Evolutionary conservation across 2,113 vertebrate genomes (phyloP), one percentile per base, ranked within the genome.

Genomic region (Glaucomys volans): DNA sequence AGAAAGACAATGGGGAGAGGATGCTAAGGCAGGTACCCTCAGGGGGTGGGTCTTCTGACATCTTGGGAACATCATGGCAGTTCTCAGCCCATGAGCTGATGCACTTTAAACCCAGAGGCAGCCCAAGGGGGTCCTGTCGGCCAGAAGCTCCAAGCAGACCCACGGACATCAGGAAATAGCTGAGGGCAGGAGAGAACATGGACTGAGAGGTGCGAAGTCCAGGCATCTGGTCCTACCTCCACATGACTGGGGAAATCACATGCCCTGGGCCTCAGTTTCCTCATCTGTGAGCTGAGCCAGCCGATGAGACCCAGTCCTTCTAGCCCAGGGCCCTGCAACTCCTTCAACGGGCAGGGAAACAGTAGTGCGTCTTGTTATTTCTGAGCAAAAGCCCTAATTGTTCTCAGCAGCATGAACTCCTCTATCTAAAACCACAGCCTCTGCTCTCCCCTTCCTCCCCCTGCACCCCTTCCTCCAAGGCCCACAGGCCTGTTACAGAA

Each of bases 401-500:
- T 98, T 97, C 97, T 96, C 96, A 35, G 16, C 14, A 89, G 95
- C 94, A 52, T 85, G 84, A 91, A 62, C 86, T 97, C 64, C 75
- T 94, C 96, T 92, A 57, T 28, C 96, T 28, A 44, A 97, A 89
- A 86, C 95, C 40, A 3, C 87, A 64, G 59, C 37, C 75, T 64
- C 87, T 76, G 67, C 57, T 40, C 26, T 8, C 69, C 62, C n/a
- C 88, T 54, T 87, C 74, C 40, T 40, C 62, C 40, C 74, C 74
- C 66, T 4, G 37, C 86, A 42, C 93, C 97, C 74, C 90, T 87
- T 84, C 94, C 83, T 88, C 93, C 40, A 89, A 87, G 95, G 88
- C 95, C 96, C 94, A 92, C 94, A 96, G 91, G 95, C 92, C 93
- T 96, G 95, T 97, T 82, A 97, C 96, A 98, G 84, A 98, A 80